Evolutionary conservation across 2,888 invertebrate genomes (phyloP).

Genomic region (Steinernema hermaphroditum): DNA sequence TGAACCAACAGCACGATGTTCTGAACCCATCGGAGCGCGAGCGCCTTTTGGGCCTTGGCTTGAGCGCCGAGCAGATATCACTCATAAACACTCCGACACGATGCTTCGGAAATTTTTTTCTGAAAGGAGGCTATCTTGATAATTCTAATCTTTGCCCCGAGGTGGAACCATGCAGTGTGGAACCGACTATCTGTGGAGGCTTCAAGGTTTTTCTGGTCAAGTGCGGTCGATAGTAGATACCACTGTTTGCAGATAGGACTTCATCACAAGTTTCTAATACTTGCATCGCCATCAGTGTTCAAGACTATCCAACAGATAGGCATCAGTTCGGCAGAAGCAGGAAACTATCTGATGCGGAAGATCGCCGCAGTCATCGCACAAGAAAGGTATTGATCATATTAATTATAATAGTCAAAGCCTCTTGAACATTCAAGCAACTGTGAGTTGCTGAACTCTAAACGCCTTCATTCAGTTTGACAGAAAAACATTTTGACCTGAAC

Average conservation of each 20-base stretch:
- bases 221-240: no score
- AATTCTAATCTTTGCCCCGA: not conserved
- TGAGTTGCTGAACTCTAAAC: no score
- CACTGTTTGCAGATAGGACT: not conserved
- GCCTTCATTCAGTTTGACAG: no score
- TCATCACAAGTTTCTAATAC: not conserved
- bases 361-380: not conserved
- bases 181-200: not conserved
- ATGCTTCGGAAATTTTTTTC: conserved; percentile 6
- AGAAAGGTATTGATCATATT: no score
- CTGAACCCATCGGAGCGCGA: not conserved
- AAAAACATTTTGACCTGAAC: no score
- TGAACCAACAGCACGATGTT: not conserved
- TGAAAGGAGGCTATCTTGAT: not conserved
- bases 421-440: no score
- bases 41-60: not conserved
- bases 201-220: no score
- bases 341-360: not conserved
- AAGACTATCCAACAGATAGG: not conserved
- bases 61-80: not conserved
- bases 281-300: not conserved
- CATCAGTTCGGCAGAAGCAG: not conserved
- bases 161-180: not conserved
- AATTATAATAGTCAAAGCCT: no score
- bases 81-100: not conserved